Percentiles rank a stretch among this genome's conserved stretches.
Evolutionary conservation across 2,797 vertebrate genomes (phyloP).

Genomic region (Enteromius argenteus): DNA sequence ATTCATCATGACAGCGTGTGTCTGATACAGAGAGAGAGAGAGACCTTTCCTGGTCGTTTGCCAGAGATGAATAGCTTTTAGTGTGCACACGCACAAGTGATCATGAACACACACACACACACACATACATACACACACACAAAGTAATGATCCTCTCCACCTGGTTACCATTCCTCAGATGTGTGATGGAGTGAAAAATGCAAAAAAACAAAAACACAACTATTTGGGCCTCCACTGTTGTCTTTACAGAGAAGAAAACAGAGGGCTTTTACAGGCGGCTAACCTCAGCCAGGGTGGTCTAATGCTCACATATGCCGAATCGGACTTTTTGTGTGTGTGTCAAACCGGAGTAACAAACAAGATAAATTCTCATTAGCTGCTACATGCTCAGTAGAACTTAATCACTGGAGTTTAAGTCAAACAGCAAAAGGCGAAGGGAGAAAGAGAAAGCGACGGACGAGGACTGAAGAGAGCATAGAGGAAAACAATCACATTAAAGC

Average conservation of each 20-base stretch:
- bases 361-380: constrained; percentile 52
- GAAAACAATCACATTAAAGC: constrained; percentile 12
- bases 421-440: constrained; percentile 44
- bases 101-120: constrained; percentile 51
- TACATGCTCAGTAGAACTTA: constrained; percentile 46
- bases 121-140: constrained; percentile 26
- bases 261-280: constrained; percentile 52
- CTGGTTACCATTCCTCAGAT: constrained; percentile 62
- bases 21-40: constrained; percentile 13
- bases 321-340: constrained; percentile 17
- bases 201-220: constrained; percentile 54
- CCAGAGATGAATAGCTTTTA: constrained; percentile 54
- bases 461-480: not conserved
- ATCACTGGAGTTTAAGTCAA: constrained; percentile 47
- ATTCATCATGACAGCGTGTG: constrained; percentile 58
- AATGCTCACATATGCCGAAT: constrained; percentile 42
- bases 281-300: constrained; percentile 60
- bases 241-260: constrained; percentile 51
- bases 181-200: constrained; percentile 60
- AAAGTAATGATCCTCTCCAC: constrained; percentile 63
- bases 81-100: constrained; percentile 43
- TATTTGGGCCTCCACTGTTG: constrained; percentile 51
- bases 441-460: not conserved
- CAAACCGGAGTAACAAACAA: constrained; percentile 46
- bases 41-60: constrained; percentile 53